These are phyloP conservation scores for Poecile montanus DNA, from an alignment of 2,797 vertebrate species.

Conservation along the genomic window DNA sequence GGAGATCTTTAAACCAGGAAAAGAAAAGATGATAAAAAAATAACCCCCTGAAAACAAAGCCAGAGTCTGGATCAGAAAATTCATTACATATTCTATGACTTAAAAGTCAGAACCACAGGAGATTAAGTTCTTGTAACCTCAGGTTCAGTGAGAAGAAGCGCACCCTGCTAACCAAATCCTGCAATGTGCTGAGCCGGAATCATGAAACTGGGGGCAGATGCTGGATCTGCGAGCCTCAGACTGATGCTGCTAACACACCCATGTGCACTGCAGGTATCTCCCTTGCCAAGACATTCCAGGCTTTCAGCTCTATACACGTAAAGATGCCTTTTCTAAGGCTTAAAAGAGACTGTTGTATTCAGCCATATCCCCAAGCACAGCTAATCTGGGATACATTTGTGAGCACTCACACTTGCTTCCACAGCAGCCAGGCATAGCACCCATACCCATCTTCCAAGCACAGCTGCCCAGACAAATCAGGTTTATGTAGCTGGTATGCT, in stretches of 20 bases:
- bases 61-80: background rate
- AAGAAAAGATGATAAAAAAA: background rate
- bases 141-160: background rate
- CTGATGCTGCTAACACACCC: background rate
- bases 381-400: background rate
- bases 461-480: slow-evolving; percentile 24
- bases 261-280: background rate
- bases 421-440: background rate
- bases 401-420: background rate
- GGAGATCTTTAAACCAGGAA: background rate
- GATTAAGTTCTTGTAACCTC: background rate
- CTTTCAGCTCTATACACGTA: background rate
- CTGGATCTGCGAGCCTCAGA: background rate
- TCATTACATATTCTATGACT: background rate
- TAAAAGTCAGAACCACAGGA: background rate
- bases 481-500: background rate
- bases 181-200: rapidly evolving
- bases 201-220: background rate
- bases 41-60: background rate
- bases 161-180: background rate
- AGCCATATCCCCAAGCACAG: background rate
- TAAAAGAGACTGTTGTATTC: background rate
- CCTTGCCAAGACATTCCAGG: background rate
- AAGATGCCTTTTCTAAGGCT: background rate
- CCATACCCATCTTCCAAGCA: background rate